Base-by-base conservation (phyloP, 2,797 vertebrate genomes). In the Poecilia gillii region DNA sequence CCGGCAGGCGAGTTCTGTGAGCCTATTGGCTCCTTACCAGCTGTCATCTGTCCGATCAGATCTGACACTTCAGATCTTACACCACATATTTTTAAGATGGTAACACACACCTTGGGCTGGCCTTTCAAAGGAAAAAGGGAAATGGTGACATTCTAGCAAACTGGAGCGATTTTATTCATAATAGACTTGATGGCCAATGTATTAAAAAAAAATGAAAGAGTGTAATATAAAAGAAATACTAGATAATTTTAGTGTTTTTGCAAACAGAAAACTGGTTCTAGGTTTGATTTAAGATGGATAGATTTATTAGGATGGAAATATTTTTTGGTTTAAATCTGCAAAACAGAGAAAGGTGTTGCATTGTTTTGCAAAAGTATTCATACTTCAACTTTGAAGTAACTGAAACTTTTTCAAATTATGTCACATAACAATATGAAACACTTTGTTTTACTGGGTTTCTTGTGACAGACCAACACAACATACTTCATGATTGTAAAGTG, bases 11-110 rank as follows among this genome's bases (percentile, higher is more conserved):
- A 59, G 74, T 76, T 71, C 41, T 73, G 76, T 25, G 81, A 84
- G 78, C 72, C 70, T 59, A 4, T 81, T 84, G 82, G 79, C 76
- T 73, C 31, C 16, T 79, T 64, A 72, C 85, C 84, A 83, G 74
- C 77, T 73, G 62, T 73, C 74, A 59, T 85, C 82, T 80, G 72
- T 64, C 59, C 68, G 41, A 33, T 64, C n/a, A 46, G 53, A 83
- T 43, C 59, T 59, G 55, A 75, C 49, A 57, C 66, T 47, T 73
- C 73, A 36, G 72, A 53, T 0, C 43, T 78, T 45, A 45, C 80
- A 71, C 70, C 53, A 73, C 28, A 1, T 81, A 51, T 70, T 73
- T 68, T 88, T 79, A 45, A 81, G 20, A 55, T 31, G 14, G 18
- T 12, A 70, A 80, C 45, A 72, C 75, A 82, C 51, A 57, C 43